Evolutionary conservation across 1,140 invertebrate genomes (phyloP).

Genomic region (Laupala kohalensis): DNA sequence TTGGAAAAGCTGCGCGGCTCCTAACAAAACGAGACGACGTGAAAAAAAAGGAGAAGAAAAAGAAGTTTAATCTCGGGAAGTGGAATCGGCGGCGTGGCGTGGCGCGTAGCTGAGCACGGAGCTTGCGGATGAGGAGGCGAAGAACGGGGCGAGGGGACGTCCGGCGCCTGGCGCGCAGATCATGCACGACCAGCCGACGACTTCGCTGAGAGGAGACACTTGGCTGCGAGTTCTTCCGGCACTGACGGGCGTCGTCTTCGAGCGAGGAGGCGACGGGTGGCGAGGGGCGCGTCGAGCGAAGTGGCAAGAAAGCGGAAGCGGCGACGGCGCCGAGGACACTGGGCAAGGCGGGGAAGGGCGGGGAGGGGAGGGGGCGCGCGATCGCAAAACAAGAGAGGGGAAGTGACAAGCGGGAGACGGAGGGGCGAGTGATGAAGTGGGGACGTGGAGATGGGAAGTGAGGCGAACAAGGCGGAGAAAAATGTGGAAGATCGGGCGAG

Average conservation of each 20-base stretch:
- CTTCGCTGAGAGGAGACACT: too few species aligned
- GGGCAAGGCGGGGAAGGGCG: too few species aligned
- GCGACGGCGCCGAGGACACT: not conserved
- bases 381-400: too few species aligned
- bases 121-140: too few species aligned
- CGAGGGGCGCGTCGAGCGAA: not conserved
- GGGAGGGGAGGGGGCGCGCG: not conserved
- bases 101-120: too few species aligned
- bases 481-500: too few species aligned
- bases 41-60: not conserved
- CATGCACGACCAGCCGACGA: not conserved
- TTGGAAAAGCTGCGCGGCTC: conserved; percentile 1
- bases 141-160: not conserved
- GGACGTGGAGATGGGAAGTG: too few species aligned
- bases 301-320: not conserved
- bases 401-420: too few species aligned
- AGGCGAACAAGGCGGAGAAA: too few species aligned
- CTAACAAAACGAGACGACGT: not conserved
- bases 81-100: not conserved
- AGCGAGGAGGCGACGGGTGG: not conserved
- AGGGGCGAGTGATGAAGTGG: too few species aligned
- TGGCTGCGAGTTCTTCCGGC: too few species aligned
- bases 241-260: not conserved
- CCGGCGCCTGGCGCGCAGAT: not conserved
- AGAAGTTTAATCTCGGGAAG: not conserved